Base-by-base conservation (phyloP, 2,797 vertebrate genomes). In the Poeciliopsis presidionis region DNA sequence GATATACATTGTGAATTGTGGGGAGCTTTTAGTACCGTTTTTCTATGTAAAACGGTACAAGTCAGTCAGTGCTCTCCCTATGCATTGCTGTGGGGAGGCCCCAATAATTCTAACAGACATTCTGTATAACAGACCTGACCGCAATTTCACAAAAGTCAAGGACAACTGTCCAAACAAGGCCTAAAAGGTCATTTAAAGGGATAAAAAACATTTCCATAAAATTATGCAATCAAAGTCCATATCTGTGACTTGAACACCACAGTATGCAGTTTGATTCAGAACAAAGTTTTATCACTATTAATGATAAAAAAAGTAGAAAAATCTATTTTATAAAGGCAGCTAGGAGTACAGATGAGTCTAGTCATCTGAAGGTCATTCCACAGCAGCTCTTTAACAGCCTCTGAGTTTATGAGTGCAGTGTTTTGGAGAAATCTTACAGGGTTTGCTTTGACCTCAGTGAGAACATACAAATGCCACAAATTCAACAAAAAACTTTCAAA, bases 41-140 rank as follows among this genome's bases (percentile, higher is more conserved):
- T 39, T 39, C 36, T 39, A 0, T 5, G 36, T 39, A 39, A 39
- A 39, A 39, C 36, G 36, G 4, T 39, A 39, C 5, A 39, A 39
- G 36, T 39, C 36, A 39, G 36, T 39, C 36, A 39, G 5, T 39
- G 36, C 36, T 39, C 36, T 39, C 36, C 36, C 5, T 5, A 39
- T 39, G 36, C 36, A 39, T 39, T 39, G 36, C 36, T 39, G 36
- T 39, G 36, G 36, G 36, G 5, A 39, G 36, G 5, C 36, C 36
- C 36, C 36, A 39, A 39, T 39, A 39, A 39, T 39, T 39, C 36
- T 39, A 39, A 39, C 36, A 39, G 87, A 91, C 84, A 84, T 83
- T 41, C 72, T 85, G 86, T 80, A 84, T 82, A 72, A 87, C 82
- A 84, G 84, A 86, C 87, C 79, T 74, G 78, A 86, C 86, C 87